Evolutionary conservation across 2,113 vertebrate genomes (phyloP), one percentile per base, ranked within the genome.

Genomic region (Plestiodon gilberti): DNA sequence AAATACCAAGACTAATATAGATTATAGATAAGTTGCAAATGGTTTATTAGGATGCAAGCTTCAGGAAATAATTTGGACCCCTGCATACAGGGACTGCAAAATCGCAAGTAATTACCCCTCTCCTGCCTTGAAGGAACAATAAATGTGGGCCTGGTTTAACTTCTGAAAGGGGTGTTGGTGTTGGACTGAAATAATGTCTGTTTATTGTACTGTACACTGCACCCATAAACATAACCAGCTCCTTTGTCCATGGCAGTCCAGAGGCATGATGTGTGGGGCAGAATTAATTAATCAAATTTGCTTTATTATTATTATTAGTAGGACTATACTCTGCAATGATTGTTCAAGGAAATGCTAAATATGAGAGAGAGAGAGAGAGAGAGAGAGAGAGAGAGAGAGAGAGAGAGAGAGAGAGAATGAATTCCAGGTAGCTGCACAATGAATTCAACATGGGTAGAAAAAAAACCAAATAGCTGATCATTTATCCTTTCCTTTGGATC

Each of bases 111-210:
- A 95, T 95, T 96, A 94, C 91, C 91, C 94, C 77, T 96, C 95
- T 94, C 93, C 87, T 94, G 93, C 91, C 93, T 96, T 96, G 94
- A 93, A 95, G 95, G 94, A 96, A 95, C 95, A 97, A 95, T 95
- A 92, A 92, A 91, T 90, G 93, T 95, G 93, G 93, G 91, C 89
- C 89, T 14, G 90, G 85, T 94, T 93, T 96, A 96, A 94, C 91
- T 95, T 89, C 71, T 18, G 91, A 40, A 93, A 69, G 93, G 89
- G 91, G 86, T 83, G 92, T 91, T 89, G 14, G 67, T 10, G 67
- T 52, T 52, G 78, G 65, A 33, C 38, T 48, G 55, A 73, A 43
- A 71, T 57, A 80, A n/a, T 85, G 52, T 0, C 23, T 14, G 3
- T 70, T 61, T 62, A 38, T 75, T 14, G 55, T 2, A 11, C 33